phyloP scores from a whole-genome alignment of 1,140 invertebrate species.

The Lordiphosa mommai region DNA sequence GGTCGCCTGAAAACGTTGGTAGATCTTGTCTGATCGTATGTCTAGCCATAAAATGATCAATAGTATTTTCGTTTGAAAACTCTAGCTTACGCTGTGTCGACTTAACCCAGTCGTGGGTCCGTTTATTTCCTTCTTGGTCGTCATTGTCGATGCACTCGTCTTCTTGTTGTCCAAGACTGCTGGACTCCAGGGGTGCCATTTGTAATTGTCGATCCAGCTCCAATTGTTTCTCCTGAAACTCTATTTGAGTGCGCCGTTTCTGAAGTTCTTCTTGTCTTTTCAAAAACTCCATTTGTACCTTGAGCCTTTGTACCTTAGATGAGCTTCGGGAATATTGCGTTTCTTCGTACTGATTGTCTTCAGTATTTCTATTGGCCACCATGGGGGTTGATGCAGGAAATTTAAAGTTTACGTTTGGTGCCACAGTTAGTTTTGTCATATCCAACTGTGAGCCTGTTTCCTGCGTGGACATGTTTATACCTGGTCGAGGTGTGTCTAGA shows the following conservation, averaged over 20 bases:
- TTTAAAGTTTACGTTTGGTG: too few relatives aligned
- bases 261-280: slow-evolving; percentile 4
- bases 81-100: slow-evolving; percentile 1
- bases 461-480: too few relatives aligned
- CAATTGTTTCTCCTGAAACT: slow-evolving; percentile 5
- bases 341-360: too few relatives aligned
- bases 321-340: too few relatives aligned
- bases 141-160: background rate
- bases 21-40: slow-evolving; percentile 11
- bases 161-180: background rate
- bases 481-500: too few relatives aligned
- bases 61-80: background rate
- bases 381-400: too few relatives aligned
- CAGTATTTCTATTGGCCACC: too few relatives aligned
- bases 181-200: background rate
- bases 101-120: slow-evolving; percentile 4
- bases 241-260: background rate
- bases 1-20: slow-evolving; percentile 11
- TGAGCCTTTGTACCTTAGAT: background rate
- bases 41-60: slow-evolving; percentile 7
- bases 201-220: slow-evolving; percentile 5
- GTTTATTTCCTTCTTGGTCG: background rate
- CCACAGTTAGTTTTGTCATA: too few relatives aligned
- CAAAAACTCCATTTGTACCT: slow-evolving; percentile 6
- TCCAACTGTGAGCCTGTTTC: too few relatives aligned